Base-by-base conservation (phyloP, 2,113 vertebrate species). In the Amblyopsis rosae region DNA sequence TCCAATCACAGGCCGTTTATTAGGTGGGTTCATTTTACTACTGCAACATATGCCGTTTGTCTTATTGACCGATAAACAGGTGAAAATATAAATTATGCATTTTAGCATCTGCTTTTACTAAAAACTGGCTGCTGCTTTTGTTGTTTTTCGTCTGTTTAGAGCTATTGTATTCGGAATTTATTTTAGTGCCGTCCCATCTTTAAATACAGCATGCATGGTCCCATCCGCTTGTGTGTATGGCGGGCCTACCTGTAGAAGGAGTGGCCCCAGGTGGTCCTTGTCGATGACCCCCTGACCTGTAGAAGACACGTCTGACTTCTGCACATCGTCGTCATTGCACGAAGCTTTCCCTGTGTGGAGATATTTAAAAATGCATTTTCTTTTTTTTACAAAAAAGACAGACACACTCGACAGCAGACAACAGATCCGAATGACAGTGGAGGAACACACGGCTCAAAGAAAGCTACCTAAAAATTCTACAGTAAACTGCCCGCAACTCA, bases 291-390 rank as follows among this genome's bases (percentile, higher is more conserved):
- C 95, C 84, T 97, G 96, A 77, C 96, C 96, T 12, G 96, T 98
- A 49, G 96, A 98, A 77, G 96, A 98, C n/a, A 98, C 95, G 62
- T 98, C 96, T 59, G 96, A 96, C 91, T 98, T 98, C 90, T 98
- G 96, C 71, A 98, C 96, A 58, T 98, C 96, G 72, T 98, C 95
- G 77, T 97, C 95, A 73, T 73, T 94, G 81, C 92, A 93, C 80
- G 95, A 92, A 58, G 94, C 79, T 93, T 98, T 98, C 83, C 95
- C 96, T 98, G 83, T 1, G 46, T 72, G 87, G 87, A 85, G 12
- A 13, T 51, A n/a, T n/a, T n/a, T n/a, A n/a, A n/a, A n/a, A n/a
- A 63, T 41, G 35, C 7, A 5, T 41, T 41, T 41, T 41, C 7
- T 41, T 41, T 41, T 35, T 41, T 41, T 41, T 6, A 41, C 4